Conservation (phyloP, 1,140 invertebrate genomes). For the Adelges cooleyi region DNA sequence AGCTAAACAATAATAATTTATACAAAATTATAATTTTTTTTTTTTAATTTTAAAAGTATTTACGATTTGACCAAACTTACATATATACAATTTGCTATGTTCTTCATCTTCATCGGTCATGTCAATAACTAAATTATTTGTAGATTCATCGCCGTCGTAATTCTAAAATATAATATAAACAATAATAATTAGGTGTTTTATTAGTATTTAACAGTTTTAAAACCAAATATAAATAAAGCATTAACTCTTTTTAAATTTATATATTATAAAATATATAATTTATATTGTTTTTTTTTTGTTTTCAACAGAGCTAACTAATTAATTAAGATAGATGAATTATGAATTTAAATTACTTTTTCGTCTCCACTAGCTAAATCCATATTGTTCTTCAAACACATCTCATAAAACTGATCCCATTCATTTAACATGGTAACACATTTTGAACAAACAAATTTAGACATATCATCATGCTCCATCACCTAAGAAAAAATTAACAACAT, state of each 20-base stretch:
- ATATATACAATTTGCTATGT: conserved; percentile 5
- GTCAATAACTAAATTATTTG: conserved; percentile 20
- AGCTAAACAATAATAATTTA: neutral
- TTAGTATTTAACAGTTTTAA: too few relatives aligned
- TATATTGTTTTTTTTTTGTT: too few relatives aligned
- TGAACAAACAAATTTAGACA: neutral
- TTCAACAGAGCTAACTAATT: too few relatives aligned
- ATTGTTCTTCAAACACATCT: conserved; percentile 15
- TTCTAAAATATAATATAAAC: neutral
- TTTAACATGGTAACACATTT: neutral
- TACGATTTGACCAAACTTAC: neutral
- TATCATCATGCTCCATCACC: neutral
- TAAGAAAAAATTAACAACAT: too few relatives aligned
- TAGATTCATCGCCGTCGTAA: conserved; percentile 1
- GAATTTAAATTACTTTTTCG: conserved; percentile 12
- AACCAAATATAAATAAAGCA: too few relatives aligned
- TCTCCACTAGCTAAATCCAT: neutral
- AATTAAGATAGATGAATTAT: too few relatives aligned
- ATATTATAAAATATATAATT: too few relatives aligned
- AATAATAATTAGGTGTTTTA: too few relatives aligned
- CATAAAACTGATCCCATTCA: conserved; percentile 1
- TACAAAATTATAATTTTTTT: neutral
- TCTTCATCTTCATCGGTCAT: conserved; percentile 17
- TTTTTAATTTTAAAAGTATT: neutral
- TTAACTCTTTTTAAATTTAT: too few relatives aligned